Conservation (phyloP, 2,888 invertebrate species). For the Onthophagus sagittarius region DNA sequence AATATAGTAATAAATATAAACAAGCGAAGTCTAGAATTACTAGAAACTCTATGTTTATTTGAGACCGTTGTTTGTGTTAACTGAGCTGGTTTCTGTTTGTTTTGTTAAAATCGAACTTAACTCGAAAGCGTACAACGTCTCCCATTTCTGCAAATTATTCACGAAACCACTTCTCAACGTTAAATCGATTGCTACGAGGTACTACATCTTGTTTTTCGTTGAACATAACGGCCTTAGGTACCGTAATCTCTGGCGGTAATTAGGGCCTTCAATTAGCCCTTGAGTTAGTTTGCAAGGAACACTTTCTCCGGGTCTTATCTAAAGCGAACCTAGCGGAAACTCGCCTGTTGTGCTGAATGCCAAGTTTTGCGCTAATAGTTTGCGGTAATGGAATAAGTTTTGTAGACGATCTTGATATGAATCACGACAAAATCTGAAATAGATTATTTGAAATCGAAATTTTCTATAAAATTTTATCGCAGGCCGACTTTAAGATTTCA, state of each 20-base stretch:
- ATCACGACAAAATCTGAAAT: not conserved
- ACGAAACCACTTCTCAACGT: not conserved
- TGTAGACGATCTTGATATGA: not conserved
- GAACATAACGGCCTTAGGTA: not conserved
- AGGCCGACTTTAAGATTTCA: not conserved
- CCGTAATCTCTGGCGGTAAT: not conserved
- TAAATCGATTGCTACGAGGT: not conserved
- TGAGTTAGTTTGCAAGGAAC: not conserved
- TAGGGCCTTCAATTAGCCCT: not conserved
- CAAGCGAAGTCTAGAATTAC: not conserved
- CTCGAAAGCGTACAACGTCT: not conserved
- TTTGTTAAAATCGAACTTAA: not conserved
- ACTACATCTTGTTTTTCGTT: not conserved
- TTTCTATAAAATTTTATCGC: not conserved
- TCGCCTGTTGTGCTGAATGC: not conserved
- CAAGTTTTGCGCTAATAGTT: not conserved
- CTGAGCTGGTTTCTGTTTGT: not conserved
- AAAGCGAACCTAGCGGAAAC: not conserved
- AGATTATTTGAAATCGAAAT: not conserved
- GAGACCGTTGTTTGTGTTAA: not conserved
- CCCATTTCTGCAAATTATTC: not conserved
- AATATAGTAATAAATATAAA: too few species aligned
- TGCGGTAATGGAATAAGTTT: not conserved
- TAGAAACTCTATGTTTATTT: not conserved
- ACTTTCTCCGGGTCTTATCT: not conserved